A percentile compares a stretch with the other conserved stretches of the same genome.
Conservation (phyloP, 2,888 invertebrate genomes). For the Ophioninae sp. region DNA sequence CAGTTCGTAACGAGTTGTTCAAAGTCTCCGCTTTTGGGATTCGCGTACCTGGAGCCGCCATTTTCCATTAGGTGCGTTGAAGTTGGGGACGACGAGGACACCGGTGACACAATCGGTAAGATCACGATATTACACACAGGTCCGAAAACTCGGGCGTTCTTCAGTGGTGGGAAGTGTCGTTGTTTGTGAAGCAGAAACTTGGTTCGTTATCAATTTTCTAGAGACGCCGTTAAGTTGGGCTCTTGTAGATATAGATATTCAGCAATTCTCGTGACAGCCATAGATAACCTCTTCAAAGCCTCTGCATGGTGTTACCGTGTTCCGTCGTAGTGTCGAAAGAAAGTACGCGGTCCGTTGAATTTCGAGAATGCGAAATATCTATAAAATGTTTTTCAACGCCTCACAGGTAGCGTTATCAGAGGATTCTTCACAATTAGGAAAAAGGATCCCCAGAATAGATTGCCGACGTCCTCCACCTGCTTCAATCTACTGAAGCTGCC, state of each 20-base stretch:
- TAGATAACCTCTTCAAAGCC: no score
- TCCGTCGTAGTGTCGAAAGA: no score
- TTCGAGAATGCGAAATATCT: neutral
- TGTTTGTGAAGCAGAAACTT: no score
- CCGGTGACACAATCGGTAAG: constrained; percentile 91
- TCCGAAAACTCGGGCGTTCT: neutral
- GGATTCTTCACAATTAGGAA: constrained; percentile 99
- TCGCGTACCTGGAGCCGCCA: constrained; percentile 97
- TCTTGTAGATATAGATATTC: no score
- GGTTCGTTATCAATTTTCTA: no score
- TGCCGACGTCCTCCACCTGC: constrained; percentile 99
- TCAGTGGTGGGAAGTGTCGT: constrained; percentile 51
- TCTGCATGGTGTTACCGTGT: no score
- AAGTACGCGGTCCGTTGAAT: no score
- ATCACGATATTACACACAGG: neutral
- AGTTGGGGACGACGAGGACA: constrained; percentile 98
- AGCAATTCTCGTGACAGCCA: no score
- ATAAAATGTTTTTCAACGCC: neutral
- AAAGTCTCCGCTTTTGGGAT: constrained; percentile 97
- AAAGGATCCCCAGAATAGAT: constrained; percentile 94
- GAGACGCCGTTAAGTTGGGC: no score
- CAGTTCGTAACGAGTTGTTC: constrained; percentile 97
- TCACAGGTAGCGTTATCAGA: constrained; percentile 94
- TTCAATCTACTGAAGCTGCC: constrained; percentile 99
- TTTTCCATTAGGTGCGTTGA: constrained; percentile 99